Base-by-base conservation (phyloP, 64 coral and sea anemone genomes). In the Exaiptasia diaphana region DNA sequence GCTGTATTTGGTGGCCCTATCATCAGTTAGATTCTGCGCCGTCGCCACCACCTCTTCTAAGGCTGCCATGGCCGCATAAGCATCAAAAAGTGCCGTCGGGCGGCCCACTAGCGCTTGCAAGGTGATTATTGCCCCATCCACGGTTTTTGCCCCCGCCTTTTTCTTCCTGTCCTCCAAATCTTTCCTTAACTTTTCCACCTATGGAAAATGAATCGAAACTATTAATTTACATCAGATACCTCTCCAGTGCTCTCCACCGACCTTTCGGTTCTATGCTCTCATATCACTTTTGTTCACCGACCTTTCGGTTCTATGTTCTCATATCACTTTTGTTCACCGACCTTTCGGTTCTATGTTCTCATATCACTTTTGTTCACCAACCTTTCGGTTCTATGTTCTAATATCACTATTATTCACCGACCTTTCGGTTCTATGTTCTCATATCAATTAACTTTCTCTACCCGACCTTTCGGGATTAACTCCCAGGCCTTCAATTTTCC, bases 41-140 rank as follows among this genome's bases (percentile, higher is more conserved):
- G 56, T 83, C 52, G 53, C 64, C 64, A 72, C 68, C 64, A 71
- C 50, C 21, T 48, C 58, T 42, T 83, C 81, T 46, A 82, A 82
- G 12, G 60, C 45, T 52, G 79, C 79, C 31, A 83, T 25, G 13
- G 81, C 65, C 44, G 81, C 43, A 83, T 83, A 57, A 2, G 81
- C 12, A 10, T 83, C 81, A 83, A 83, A 83, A 15, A 53, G 26
- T 72, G 55, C 81, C 33, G n/a, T 56, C 64, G 65, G 81, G 20
- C 61, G 64, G 22, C 57, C 57, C 6, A 62, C 57, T 22, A 23
- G 21, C 20, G 20, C 57, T 62, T 62, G 28, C 7, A 62, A 30
- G 22, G 57, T 22, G 5, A 10, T 30, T 62, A 9, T 22, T 62
- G 20, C 28, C 28, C 20, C 18, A 62, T 62, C 57, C 6, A 62